Evolutionary conservation across 2,888 invertebrate species (phyloP).

Genomic region (Aleiodes alternator): DNA sequence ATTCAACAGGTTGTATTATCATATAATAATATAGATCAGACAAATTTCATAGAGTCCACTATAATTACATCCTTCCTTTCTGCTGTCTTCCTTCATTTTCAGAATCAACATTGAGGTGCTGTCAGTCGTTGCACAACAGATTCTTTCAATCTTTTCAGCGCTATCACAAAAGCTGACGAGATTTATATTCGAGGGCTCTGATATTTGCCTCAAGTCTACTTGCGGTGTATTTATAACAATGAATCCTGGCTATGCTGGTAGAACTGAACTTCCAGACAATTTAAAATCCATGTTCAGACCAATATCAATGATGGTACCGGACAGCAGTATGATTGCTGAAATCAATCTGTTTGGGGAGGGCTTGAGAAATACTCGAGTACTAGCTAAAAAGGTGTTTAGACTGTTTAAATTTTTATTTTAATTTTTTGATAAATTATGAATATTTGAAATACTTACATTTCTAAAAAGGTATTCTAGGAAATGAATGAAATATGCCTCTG

Average conservation of each 20-base stretch:
- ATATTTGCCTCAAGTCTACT: conserved; percentile 84
- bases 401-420: no score
- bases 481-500: no score
- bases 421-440: no score
- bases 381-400: conserved; percentile 84
- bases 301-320: conserved; percentile 94
- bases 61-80: conserved; percentile 26
- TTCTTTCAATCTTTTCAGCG: conserved; percentile 85
- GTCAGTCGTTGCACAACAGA: conserved; percentile 95
- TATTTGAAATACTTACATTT: no score
- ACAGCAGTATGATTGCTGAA: conserved; percentile 91
- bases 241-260: conserved; percentile 93
- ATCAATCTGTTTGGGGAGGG: conserved; percentile 93
- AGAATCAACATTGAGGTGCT: conserved; percentile 93
- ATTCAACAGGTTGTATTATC: conserved; percentile 80
- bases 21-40: conserved; percentile 16
- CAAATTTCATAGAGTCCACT: conserved; percentile 8
- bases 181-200: conserved; percentile 87
- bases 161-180: conserved; percentile 81
- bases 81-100: conserved; percentile 46
- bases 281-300: conserved; percentile 96
- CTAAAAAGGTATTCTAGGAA: no score
- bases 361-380: conserved; percentile 84
- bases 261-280: conserved; percentile 93
- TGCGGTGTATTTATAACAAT: conserved; percentile 94